These are phyloP conservation scores for Nipponacmea schrenckii DNA, from an alignment of 2,888 invertebrate genomes.

Conservation along the genomic window DNA sequence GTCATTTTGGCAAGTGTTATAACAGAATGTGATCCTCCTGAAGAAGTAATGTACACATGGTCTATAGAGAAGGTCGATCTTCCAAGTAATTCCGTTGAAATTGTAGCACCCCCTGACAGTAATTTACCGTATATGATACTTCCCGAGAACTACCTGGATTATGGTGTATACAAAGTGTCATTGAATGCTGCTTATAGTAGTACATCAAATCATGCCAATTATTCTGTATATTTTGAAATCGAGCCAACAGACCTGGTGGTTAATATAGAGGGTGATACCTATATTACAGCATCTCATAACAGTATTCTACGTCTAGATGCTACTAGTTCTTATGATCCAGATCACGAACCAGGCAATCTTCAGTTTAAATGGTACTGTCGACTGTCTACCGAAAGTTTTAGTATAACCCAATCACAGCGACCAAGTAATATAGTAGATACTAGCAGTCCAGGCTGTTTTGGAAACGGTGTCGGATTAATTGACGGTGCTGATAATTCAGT, in stretches of 20 bases:
- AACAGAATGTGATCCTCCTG: conserved; percentile 27
- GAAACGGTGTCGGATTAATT: conserved; percentile 13
- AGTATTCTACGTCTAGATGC: conserved; percentile 22
- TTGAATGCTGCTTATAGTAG: conserved; percentile 23
- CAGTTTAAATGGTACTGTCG: conserved; percentile 28
- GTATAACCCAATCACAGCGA: not conserved
- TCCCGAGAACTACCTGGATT: conserved; percentile 13
- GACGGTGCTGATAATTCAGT: not conserved
- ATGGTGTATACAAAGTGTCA: conserved; percentile 25
- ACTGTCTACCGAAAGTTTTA: not conserved
- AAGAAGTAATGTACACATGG: conserved; percentile 26
- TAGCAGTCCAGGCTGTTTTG: conserved; percentile 16
- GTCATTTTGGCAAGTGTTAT: conserved; percentile 22
- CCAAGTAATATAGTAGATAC: conserved; percentile 8
- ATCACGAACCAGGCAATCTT: conserved; percentile 13
- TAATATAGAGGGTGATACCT: conserved; percentile 19
- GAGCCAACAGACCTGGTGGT: conserved; percentile 18
- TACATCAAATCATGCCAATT: conserved; percentile 13
- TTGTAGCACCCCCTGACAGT: not conserved
- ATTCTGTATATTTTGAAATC: conserved; percentile 21
- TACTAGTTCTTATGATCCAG: conserved; percentile 25
- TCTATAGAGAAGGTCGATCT: conserved; percentile 11
- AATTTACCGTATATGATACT: conserved; percentile 25
- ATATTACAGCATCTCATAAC: conserved; percentile 8
- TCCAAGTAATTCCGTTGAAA: not conserved